These are phyloP conservation scores for Nyctibius grandis DNA, from an alignment of 2,797 vertebrate genomes.

Conservation along the genomic window DNA sequence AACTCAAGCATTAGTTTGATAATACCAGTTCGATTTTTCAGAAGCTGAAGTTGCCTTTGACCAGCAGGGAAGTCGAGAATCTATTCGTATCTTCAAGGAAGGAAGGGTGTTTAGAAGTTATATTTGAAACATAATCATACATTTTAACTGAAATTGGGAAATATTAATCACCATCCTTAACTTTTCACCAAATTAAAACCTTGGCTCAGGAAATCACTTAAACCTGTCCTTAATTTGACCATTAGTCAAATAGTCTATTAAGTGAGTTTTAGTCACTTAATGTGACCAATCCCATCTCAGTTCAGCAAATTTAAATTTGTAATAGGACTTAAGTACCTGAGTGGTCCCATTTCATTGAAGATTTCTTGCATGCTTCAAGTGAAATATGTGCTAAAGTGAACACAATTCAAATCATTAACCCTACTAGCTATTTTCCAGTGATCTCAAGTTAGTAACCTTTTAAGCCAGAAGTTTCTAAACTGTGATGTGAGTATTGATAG, in stretches of 20 bases:
- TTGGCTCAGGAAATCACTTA: background rate
- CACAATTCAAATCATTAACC: background rate
- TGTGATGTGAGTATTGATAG: background rate
- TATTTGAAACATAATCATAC: background rate
- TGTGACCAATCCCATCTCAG: background rate
- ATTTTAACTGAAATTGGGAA: background rate
- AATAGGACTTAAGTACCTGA: background rate
- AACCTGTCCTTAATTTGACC: background rate
- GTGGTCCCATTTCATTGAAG: background rate
- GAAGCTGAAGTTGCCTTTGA: background rate
- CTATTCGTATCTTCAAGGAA: background rate
- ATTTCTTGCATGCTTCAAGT: background rate
- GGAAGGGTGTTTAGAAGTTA: accelerated
- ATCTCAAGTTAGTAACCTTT: background rate
- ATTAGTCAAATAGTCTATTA: background rate
- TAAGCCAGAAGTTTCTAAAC: background rate
- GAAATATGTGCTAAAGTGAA: background rate
- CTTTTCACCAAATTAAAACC: background rate
- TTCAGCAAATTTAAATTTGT: background rate
- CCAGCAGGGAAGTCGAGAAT: background rate
- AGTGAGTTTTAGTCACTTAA: background rate
- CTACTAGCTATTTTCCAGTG: background rate
- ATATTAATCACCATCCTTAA: background rate
- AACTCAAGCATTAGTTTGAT: background rate
- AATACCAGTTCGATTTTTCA: background rate